Base-by-base conservation (phyloP, 2,888 invertebrate species). In the Seladonia tumulorum region DNA sequence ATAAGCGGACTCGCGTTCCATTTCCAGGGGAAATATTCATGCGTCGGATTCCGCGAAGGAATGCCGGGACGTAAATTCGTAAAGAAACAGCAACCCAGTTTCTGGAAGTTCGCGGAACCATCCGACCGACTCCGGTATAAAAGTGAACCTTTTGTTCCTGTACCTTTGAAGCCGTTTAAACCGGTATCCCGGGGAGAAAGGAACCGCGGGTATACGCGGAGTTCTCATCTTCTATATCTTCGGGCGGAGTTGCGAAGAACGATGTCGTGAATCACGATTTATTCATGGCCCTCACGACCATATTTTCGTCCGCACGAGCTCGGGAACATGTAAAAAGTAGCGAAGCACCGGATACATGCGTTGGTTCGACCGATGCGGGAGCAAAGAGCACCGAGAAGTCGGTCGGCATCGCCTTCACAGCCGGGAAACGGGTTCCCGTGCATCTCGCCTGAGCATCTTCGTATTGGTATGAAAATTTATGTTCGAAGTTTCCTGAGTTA, bases 41-140 rank as follows among this genome's bases (percentile, higher is more conserved):
- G 39, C 29, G 22, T 16, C n/a, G 68, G 63, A 53, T 22, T 18
- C 42, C 14, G 16, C 22, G 60, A 47, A 25, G 75, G 47, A 70
- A 76, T 81, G 71, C 29, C 22, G 25, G 25, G 29, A 76, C 45
- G 18, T 72, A 70, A 53, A 82, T 63, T 76, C 49, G 49, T 25
- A 35, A 71, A 76, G 53, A 63, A 83, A 66, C 63, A 53, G 71
- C 76, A 76, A 53, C 82, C 76, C 29, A 76, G 76, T 82, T 83
- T 66, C 72, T 8, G 14, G 7, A 66, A 83, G 82, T 82, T 83
- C 72, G 63, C 49, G 35, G 72, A 82, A 63, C 53, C 82, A 16
- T 47, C 35, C 42, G 12, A 53, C 35, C 18, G 72, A 63, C n/a
- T 63, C 35, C 25, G 1, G 60, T 71, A 76, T 83, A 82, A 82